phyloP scores from a whole-genome alignment of 2,113 vertebrate genomes.

The Piaya cayana region DNA sequence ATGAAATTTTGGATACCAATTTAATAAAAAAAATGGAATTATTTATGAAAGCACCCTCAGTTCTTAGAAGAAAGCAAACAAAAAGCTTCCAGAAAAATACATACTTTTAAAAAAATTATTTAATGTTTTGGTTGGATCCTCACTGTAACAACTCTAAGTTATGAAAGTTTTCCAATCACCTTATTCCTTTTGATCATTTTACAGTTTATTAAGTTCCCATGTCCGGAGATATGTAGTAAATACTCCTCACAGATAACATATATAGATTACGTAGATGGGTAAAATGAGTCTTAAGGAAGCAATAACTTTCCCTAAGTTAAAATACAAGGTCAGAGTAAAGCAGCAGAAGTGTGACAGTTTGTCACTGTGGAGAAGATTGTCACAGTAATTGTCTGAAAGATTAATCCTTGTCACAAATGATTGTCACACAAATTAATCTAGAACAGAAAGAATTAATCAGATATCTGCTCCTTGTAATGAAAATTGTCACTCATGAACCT shows the following conservation, averaged over 20 bases:
- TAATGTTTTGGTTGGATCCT: neutral
- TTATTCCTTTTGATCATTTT: neutral
- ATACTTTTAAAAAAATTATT: too few relatives aligned
- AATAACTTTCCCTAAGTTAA: conserved; percentile 26
- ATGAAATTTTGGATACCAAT: neutral
- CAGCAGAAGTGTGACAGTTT: neutral
- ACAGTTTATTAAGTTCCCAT: neutral
- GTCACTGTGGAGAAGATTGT: neutral
- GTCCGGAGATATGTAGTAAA: neutral
- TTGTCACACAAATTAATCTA: conserved; percentile 48
- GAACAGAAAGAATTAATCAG: conserved; percentile 49
- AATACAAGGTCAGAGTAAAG: conserved; percentile 39
- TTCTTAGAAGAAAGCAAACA: neutral
- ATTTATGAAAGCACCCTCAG: neutral
- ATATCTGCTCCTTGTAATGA: conserved; percentile 39
- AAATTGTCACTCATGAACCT: conserved; percentile 20
- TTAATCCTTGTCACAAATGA: conserved; percentile 56
- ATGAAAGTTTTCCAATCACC: neutral
- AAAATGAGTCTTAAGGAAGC: neutral
- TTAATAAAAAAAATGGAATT: neutral
- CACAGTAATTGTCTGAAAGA: conserved; percentile 45
- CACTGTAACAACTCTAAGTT: neutral
- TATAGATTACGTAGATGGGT: neutral
- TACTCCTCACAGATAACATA: neutral
- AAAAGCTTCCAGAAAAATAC: neutral